A percentile compares a stretch with the other conserved stretches of the same genome.
These are phyloP conservation scores for Heliconius himera DNA, from an alignment of 1,140 invertebrate species.

Conservation along the genomic window DNA sequence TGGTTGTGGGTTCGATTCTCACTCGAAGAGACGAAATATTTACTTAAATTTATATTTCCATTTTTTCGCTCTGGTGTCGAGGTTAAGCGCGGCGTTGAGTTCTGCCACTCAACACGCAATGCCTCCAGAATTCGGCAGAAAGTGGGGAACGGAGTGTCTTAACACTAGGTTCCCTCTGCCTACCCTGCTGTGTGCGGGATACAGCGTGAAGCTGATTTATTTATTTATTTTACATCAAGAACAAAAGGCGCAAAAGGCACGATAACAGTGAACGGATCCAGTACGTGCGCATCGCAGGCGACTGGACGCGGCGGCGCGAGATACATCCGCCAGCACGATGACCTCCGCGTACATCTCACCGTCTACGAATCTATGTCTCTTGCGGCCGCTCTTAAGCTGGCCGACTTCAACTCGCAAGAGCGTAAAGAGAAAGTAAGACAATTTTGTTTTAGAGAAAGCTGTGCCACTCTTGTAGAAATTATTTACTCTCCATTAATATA, in stretches of 20 bases:
- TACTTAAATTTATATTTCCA: too few species aligned
- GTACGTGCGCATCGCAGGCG: slow-evolving; percentile 63
- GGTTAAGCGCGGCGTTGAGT: too few species aligned
- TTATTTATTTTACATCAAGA: slow-evolving; percentile 53
- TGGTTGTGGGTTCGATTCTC: too few species aligned
- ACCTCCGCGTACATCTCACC: slow-evolving; percentile 90
- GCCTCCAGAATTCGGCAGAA: too few species aligned
- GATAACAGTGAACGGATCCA: slow-evolving; percentile 78
- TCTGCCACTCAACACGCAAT: too few species aligned
- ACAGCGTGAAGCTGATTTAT: too few species aligned
- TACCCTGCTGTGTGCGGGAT: too few species aligned
- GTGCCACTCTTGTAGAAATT: background rate
- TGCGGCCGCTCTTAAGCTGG: slow-evolving; percentile 91
- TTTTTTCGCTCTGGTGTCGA: too few species aligned
- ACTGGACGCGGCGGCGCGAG: slow-evolving; percentile 78
- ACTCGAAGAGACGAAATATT: too few species aligned
- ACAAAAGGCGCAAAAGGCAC: slow-evolving; percentile 81
- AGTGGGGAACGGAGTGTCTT: too few species aligned
- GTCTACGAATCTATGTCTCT: slow-evolving; percentile 91
- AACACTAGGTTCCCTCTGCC: too few species aligned
- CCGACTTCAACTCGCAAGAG: slow-evolving; percentile 81
- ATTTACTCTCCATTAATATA: background rate
- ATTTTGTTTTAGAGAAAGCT: slow-evolving; percentile 43
- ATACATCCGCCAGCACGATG: slow-evolving; percentile 95
- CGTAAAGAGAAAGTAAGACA: slow-evolving; percentile 83